Evolutionary conservation across 2,797 vertebrate species (phyloP).

Genomic region (Crax fasciolata): DNA sequence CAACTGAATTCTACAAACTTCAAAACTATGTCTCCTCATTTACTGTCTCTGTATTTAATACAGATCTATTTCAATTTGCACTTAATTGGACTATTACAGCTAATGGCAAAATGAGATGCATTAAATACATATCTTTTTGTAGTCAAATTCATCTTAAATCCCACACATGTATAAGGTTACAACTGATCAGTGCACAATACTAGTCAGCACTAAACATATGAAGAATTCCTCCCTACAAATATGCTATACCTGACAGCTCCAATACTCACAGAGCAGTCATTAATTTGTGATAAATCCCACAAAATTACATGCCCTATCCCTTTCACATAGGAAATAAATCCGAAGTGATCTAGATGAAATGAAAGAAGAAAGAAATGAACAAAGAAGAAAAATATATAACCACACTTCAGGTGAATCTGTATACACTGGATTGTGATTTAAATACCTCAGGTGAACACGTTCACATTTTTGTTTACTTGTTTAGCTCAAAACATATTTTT

Average conservation of each 20-base stretch:
- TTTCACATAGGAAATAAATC: not conserved
- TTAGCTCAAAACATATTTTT: not conserved
- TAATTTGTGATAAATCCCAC: not conserved
- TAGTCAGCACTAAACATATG: not conserved
- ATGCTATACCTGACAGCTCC: not conserved
- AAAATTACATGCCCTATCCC: not conserved
- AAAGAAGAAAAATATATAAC: not conserved
- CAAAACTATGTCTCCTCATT: not conserved
- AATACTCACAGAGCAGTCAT: not conserved
- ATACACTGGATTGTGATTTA: not conserved
- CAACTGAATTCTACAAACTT: not conserved
- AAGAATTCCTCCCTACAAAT: constrained; percentile 5
- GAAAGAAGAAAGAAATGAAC: not conserved
- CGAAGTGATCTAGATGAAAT: not conserved
- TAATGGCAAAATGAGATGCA: constrained; percentile 10
- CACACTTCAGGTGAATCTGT: not conserved
- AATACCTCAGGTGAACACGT: not conserved
- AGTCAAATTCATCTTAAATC: not conserved
- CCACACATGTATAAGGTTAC: not conserved
- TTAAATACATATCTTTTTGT: not conserved
- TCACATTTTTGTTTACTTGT: not conserved
- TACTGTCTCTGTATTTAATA: not conserved
- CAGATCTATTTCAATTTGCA: not conserved
- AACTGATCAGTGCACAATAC: not conserved
- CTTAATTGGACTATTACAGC: constrained; percentile 1